Evolutionary conservation across 2,888 invertebrate species (phyloP).

Genomic region (Tryphoninae sp.): DNA sequence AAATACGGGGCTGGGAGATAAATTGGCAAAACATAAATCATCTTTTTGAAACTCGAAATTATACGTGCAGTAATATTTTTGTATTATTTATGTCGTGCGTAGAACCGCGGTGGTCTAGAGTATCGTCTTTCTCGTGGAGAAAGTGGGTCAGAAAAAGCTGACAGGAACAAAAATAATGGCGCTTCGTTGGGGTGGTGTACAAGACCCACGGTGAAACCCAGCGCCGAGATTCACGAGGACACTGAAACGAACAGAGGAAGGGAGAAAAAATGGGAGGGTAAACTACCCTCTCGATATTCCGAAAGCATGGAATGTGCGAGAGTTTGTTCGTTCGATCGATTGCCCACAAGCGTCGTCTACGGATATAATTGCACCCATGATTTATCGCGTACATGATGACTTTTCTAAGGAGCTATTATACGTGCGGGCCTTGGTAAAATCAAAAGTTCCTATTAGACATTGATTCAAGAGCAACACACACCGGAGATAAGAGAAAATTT

Average conservation of each 20-base stretch:
- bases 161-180: conserved; percentile 40
- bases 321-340: conserved; percentile 45
- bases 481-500: too few species aligned
- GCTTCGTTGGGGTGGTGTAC: conserved; percentile 28
- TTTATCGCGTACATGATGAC: conserved; percentile 29
- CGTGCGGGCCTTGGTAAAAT: not conserved
- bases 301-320: conserved; percentile 24
- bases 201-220: conserved; percentile 7
- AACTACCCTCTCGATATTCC: conserved; percentile 45
- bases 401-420: conserved; percentile 44
- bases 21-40: too few species aligned
- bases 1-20: too few species aligned
- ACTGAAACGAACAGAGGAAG: not conserved
- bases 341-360: conserved; percentile 14
- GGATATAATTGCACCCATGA: conserved; percentile 53
- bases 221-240: conserved; percentile 24
- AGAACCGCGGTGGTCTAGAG: not conserved
- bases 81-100: too few species aligned
- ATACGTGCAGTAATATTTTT: too few species aligned
- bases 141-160: conserved; percentile 18
- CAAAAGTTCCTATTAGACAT: not conserved
- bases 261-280: conserved; percentile 22
- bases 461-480: too few species aligned
- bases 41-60: too few species aligned
- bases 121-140: too few species aligned